Base-by-base conservation (phyloP, 2,797 vertebrate species). In the Podarcis lilfordi region DNA sequence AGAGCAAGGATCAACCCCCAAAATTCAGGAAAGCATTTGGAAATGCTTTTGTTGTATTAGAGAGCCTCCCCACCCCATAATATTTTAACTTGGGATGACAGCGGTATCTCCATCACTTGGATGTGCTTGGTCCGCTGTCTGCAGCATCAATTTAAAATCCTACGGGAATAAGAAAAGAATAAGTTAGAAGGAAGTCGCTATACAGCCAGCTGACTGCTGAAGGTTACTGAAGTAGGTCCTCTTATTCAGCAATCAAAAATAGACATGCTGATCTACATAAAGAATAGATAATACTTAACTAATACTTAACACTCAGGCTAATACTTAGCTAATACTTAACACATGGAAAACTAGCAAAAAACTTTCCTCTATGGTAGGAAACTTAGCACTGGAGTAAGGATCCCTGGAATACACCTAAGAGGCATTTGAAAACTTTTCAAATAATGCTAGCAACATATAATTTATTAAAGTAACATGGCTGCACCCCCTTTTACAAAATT, bases 101-200 rank as follows among this genome's bases (percentile, higher is more conserved):
- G 11, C 10, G 1, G 21, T 90, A 61, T 93, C 86, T 80, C 82
- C 93, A 55, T 95, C 85, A 86, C 82, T 87, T 84, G 90, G 91
- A 55, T 94, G 90, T 15, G 43, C 50, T 77, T 93, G 90, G 66
- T 94, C 83, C 0, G 10, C 85, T 87, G 88, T 92, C 89, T 94
- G 94, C 17, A 97, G 88, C 91, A 96, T 92, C 8, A 66, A 50
- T 92, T 95, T 93, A 92, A 97, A 93, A 88, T 96, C 95, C 97
- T 97, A 90, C 21, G 83, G 82, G 93, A 93, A 75, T 29, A 94
- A 94, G 88, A 91, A 23, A 93, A 94, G 93, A 10, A 61, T 29
- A 78, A 86, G 8, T 94, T 93, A 93, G 25, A 89, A 86, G 75
- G 78, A 85, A 59, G 85, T 19, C 15, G 32, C 82, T 8, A 81